Base-by-base conservation (phyloP, 2,797 vertebrate genomes). In the Avahi laniger region DNA sequence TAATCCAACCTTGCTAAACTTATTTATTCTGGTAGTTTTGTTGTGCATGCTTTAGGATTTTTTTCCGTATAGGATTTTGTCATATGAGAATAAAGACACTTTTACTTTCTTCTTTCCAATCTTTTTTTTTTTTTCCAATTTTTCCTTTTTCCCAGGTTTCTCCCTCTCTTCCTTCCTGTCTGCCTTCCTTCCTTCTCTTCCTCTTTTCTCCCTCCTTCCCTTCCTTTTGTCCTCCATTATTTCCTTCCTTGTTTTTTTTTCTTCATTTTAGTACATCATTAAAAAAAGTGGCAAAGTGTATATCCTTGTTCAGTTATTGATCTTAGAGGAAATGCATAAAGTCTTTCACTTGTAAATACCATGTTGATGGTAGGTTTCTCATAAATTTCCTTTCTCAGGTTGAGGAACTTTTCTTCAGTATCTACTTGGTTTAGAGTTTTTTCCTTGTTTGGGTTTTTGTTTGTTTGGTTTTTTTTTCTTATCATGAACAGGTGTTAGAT, bases 101-200 rank as follows among this genome's bases (percentile, higher is more conserved):
- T 81, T 87, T 70, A 3, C 33, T 46, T 57, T 14, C n/a, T 81
- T 33, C 30, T 43, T 76, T 83, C 33, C 9, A 43, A n/a, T 63
- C 1, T 3, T 9, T 33, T 15, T 52, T 2, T 4, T 28, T 38
- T 1, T 1, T 14, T 6, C n/a, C 6, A 0, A 7, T 2, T 30
- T 18, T n/a, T 80, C 24, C 10, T 10, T 26, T 35, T 24, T 24
- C 15, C 50, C 1, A 8, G 6, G 10, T 48, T 83, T 67, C 22
- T 4, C 0, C 2, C 9, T 26, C 9, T 7, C 24, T 48, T 10
- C 4, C n/a, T 28, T 12, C 3, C n/a, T 73, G 57, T 24, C 10
- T 59, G 24, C 13, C 18, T 48, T 4, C 5, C 24, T 48, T 26
- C 13, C 10, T 35, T 41, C 26, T 13, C 11, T 12, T 3, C n/a